A percentile compares a stretch with the other conserved stretches of the same genome.
phyloP scores from a whole-genome alignment of 2,888 invertebrate species.

The Scaeva pyrastri region DNA sequence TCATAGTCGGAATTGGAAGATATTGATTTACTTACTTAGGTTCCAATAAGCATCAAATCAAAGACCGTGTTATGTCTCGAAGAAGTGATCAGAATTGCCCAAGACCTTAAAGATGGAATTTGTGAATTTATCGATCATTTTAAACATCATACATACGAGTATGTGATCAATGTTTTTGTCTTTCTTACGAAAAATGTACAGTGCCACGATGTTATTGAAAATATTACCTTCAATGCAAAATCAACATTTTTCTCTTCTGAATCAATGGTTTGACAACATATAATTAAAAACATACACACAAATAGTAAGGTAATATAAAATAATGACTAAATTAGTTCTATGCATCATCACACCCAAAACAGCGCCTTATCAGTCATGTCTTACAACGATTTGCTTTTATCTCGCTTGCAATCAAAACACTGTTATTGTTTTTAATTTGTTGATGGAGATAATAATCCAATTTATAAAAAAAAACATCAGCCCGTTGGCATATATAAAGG shows the following conservation, averaged over 20 bases:
- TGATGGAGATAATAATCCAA: not conserved
- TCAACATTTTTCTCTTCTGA: not conserved
- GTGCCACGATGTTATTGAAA: too few species aligned
- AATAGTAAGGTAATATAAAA: not conserved
- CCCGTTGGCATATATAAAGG: not conserved
- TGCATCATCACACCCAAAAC: not conserved
- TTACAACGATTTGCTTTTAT: constrained; percentile 14
- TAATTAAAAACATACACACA: not conserved
- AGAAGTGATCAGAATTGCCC: too few species aligned
- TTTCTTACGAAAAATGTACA: too few species aligned
- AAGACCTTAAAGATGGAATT: too few species aligned
- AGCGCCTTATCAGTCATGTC: not conserved
- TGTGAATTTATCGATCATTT: too few species aligned
- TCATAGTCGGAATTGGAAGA: too few species aligned
- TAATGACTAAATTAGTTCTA: not conserved
- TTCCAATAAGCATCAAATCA: too few species aligned
- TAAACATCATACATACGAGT: too few species aligned
- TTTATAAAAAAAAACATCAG: not conserved
- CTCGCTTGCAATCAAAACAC: not conserved
- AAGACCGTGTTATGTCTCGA: too few species aligned
- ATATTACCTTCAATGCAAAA: not conserved
- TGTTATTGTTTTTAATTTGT: not conserved
- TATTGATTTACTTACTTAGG: too few species aligned
- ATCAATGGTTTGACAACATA: not conserved
- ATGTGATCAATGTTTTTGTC: too few species aligned